Base-by-base conservation (phyloP, 2,888 invertebrate genomes). In the Dynastes maya region DNA sequence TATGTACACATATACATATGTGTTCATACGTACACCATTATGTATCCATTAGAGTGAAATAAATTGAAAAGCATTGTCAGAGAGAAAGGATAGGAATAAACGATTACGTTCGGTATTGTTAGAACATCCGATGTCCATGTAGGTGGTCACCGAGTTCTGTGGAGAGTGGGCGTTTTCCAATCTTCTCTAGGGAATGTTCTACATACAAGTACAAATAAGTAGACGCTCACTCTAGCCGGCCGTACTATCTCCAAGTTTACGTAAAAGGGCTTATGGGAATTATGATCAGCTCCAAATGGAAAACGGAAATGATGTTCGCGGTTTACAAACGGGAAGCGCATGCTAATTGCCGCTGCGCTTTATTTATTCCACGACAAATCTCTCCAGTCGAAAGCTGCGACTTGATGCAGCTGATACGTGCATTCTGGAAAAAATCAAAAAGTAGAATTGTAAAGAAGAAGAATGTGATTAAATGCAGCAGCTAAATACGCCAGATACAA, bases 11-110 rank as follows among this genome's bases (percentile, higher is more conserved):
- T 8, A 45, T 45, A 11, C 45, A 8, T 45, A 5, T 37, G 37
- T 37, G 6, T 6, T 2, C 45, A 45, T 45, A 45, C 45, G 45
- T 11, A 45, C 45, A 45, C 45, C 29, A 53, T 51, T 51, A 68
- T 68, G 13, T 51, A 29, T 68, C 51, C 29, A 68, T 68, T 68
- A 68, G 29, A 27, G 13, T 22, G 29, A 65, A 65, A 65, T 67
- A 76, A 76, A 76, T 76, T 76, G 65, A 55, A 76, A 76, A 67
- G 58, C 53, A 49, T 65, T 76, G 65, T 76, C 49, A n/a, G 49
- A 53, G n/a, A 13, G 49, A 65, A 22, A 11, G 55, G 76, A 65
- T 64, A 40, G 32, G 74, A 74, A 55, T 65, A 53, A 64, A 53
- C 51, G 53, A 76, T 76, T 67, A 63, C 65, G 16, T 65, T 61